A percentile compares a stretch with the other conserved stretches of the same genome.
These are phyloP conservation scores for Lepus oiostolus DNA, from an alignment of 2,797 vertebrate species.

Conservation along the genomic window DNA sequence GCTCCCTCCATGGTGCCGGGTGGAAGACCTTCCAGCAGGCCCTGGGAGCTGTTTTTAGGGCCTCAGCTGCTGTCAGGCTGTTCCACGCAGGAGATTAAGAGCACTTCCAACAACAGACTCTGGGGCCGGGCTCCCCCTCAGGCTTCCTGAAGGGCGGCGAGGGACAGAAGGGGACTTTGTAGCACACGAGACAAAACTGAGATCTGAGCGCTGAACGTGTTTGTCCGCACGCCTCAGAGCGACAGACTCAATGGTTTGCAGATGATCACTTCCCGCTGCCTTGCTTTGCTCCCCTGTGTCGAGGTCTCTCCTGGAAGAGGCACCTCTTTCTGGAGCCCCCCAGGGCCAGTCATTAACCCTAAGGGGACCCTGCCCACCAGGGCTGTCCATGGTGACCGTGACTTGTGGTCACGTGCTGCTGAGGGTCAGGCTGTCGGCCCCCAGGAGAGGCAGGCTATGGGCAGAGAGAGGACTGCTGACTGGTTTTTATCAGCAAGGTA, in stretches of 20 bases:
- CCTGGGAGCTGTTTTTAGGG: not conserved
- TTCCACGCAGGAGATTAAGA: not conserved
- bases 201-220: not conserved
- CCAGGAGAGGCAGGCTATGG: fast-evolving
- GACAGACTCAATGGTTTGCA: not conserved
- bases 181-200: not conserved
- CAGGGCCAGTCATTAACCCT: not conserved
- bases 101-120: not conserved
- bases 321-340: not conserved
- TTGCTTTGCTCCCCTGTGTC: not conserved
- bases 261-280: not conserved
- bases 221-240: not conserved
- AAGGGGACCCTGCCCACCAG: not conserved
- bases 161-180: not conserved
- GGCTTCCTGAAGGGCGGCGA: not conserved
- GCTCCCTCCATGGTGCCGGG: not conserved
- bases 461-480: not conserved
- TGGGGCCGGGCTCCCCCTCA: not conserved
- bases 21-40: conserved; percentile 10
- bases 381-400: not conserved
- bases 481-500: not conserved
- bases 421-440: not conserved
- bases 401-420: not conserved
- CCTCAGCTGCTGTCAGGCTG: not conserved
- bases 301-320: not conserved